Evolutionary conservation across 2,888 invertebrate species (phyloP).

Genomic region (Aphelenchoides bicaudatus): DNA sequence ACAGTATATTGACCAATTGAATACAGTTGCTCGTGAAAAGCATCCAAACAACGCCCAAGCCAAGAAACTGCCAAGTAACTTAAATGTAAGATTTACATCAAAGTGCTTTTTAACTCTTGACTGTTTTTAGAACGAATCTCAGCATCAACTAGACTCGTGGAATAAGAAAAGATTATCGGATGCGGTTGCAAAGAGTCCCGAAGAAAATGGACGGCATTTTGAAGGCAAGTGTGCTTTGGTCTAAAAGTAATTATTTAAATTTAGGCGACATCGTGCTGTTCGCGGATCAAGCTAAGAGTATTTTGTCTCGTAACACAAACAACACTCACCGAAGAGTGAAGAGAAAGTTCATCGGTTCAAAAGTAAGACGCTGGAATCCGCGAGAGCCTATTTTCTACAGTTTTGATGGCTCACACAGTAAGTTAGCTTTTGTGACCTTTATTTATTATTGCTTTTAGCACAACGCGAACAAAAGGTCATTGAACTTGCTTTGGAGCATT

Average conservation of each 20-base stretch:
- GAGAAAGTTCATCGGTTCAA: slow-evolving; percentile 59
- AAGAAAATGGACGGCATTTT: slow-evolving; percentile 53
- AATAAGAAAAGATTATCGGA: slow-evolving; percentile 22
- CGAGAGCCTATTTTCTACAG: slow-evolving; percentile 54
- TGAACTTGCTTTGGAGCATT: slow-evolving; percentile 60
- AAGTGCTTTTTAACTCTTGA: slow-evolving; percentile 14
- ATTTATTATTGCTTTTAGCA: neutral
- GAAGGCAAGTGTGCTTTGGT: slow-evolving; percentile 37
- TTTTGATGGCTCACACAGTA: slow-evolving; percentile 59
- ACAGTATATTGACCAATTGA: slow-evolving; percentile 49
- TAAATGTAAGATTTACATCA: slow-evolving; percentile 20
- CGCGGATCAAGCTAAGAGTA: slow-evolving; percentile 53
- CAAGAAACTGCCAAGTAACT: neutral
- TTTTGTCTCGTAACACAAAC: slow-evolving; percentile 43
- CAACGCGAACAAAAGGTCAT: slow-evolving; percentile 56
- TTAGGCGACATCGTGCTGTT: slow-evolving; percentile 59
- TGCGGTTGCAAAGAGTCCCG: slow-evolving; percentile 35
- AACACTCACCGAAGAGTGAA: slow-evolving; percentile 34
- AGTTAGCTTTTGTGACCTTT: slow-evolving; percentile 8
- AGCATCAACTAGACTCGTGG: slow-evolving; percentile 27
- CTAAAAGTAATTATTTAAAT: slow-evolving; percentile 17
- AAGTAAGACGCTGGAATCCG: slow-evolving; percentile 56
- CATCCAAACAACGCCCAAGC: slow-evolving; percentile 1
- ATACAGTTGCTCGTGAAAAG: slow-evolving; percentile 41
- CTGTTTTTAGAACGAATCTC: slow-evolving; percentile 24